Evolutionary conservation across 2,113 vertebrate genomes (phyloP).

Genomic region (Glaucomys volans): DNA sequence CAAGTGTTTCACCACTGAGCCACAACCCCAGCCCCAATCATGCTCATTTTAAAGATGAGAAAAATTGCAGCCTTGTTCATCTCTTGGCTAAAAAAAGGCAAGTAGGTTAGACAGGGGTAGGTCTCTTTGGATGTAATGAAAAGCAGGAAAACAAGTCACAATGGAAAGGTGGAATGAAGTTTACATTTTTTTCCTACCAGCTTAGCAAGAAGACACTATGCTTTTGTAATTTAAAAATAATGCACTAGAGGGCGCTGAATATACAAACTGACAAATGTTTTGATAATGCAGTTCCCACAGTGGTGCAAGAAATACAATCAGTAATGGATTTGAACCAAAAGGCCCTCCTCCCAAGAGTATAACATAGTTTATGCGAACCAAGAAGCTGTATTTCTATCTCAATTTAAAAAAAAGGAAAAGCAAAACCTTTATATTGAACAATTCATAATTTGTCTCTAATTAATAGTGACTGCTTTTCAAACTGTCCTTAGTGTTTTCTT

Average conservation of each 20-base stretch:
- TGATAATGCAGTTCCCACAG: slow-evolving; percentile 38
- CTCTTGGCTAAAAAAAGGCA: neutral
- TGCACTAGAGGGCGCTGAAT: slow-evolving; percentile 76
- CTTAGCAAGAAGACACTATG: neutral
- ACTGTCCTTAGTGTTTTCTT: slow-evolving; percentile 51
- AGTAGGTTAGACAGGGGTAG: neutral
- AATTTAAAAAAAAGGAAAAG: neutral
- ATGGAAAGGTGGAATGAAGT: neutral
- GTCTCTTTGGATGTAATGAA: neutral
- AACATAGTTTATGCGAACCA: slow-evolving; percentile 6
- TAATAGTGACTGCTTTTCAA: slow-evolving; percentile 46
- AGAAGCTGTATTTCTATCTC: slow-evolving; percentile 29
- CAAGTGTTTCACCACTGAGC: too few species aligned
- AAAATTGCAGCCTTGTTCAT: neutral
- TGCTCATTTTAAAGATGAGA: slow-evolving; percentile 1
- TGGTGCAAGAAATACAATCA: slow-evolving; percentile 8
- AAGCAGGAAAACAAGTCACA: slow-evolving; percentile 31
- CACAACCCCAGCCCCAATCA: too few species aligned
- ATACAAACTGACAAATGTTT: slow-evolving; percentile 13
- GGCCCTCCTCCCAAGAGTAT: neutral
- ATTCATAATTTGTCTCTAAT: slow-evolving; percentile 49
- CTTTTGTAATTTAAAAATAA: slow-evolving; percentile 11
- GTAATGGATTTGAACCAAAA: slow-evolving; percentile 54
- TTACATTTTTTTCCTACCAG: slow-evolving; percentile 23
- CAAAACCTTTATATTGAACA: neutral